Base-by-base conservation (phyloP, 2,113 vertebrate genomes). In the Cheirogaleus medius region DNA sequence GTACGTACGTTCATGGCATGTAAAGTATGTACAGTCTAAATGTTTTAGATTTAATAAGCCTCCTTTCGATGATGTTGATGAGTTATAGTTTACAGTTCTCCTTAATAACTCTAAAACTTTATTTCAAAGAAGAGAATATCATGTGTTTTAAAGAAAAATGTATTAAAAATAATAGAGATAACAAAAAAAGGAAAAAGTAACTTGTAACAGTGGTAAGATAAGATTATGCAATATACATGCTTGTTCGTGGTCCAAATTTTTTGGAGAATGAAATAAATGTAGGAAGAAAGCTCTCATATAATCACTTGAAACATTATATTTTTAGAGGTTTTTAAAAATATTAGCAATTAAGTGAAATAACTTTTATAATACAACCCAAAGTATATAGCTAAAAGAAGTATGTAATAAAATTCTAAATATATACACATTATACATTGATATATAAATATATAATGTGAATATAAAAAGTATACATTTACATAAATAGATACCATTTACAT, bases 311-410 rank as follows among this genome's bases (percentile, higher is more conserved):
- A 94, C 47, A 87, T 29, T 88, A 64, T 82, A 68, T 94, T 94
- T 91, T 91, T 84, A 84, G 11, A 87, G 23, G 42, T 27, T 88
- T 78, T 86, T 91, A 86, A 92, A 89, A 94, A 52, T 58, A 77
- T 52, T 64, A 58, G 56, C 34, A 64, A 82, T 64, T 77, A 54
- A 76, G 3, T 73, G 47, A 90, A 37, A 89, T n/a, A 32, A 54
- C 66, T 85, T 78, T 84, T 69, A 81, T 94, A 82, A 77, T 63
- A 86, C 4, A 63, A 81, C 3, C 10, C 44, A 82, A 89, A 88
- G 27, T 87, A 82, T 39, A 64, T 39, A 52, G 52, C 9, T 90
- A 76, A 88, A 44, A 94, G 92, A 96, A 85, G 60, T 32, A 8
- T 73, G 80, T 44, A 78, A 90, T 92, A 34, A 83, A 86, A 87